A percentile compares a stretch with the other conserved stretches of the same genome.
These are phyloP conservation scores for Antheraea pernyi DNA, from an alignment of 1,140 invertebrate genomes.

Conservation along the genomic window DNA sequence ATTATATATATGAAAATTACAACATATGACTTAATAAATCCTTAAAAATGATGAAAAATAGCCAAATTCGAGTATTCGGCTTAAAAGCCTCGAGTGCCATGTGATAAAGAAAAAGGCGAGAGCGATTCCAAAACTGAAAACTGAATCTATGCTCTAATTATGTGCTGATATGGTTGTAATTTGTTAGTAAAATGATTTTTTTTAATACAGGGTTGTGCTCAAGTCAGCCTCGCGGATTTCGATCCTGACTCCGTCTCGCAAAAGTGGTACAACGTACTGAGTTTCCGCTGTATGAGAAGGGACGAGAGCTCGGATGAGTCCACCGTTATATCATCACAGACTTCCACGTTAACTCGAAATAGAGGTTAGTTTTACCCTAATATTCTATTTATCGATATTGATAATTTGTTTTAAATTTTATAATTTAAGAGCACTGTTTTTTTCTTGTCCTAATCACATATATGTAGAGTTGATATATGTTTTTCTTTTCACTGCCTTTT, in stretches of 20 bases:
- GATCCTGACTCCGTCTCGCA: conserved; percentile 88
- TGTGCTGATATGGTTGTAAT: not conserved
- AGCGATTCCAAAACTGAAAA: conserved; percentile 56
- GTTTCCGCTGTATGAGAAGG: conserved; percentile 91
- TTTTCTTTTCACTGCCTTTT: no score
- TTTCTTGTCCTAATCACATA: no score
- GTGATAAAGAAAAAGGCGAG: conserved; percentile 64
- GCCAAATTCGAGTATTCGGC: conserved; percentile 78
- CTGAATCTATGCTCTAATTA: not conserved
- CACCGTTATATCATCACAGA: conserved; percentile 97
- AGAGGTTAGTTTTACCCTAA: conserved; percentile 80
- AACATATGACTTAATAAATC: no score
- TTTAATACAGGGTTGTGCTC: conserved; percentile 91
- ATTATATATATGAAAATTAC: no score
- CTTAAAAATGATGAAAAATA: conserved; percentile 65
- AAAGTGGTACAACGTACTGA: conserved; percentile 97
- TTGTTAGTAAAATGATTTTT: not conserved
- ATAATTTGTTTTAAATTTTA: no score
- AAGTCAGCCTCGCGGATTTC: conserved; percentile 97
- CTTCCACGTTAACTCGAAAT: conserved; percentile 96
- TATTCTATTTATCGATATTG: no score
- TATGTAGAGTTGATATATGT: no score
- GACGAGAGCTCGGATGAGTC: conserved; percentile 98
- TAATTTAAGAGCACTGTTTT: no score
- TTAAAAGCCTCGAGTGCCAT: conserved; percentile 65